phyloP scores from a whole-genome alignment of 2,113 vertebrate genomes.

The Sporophila hypoxantha region DNA sequence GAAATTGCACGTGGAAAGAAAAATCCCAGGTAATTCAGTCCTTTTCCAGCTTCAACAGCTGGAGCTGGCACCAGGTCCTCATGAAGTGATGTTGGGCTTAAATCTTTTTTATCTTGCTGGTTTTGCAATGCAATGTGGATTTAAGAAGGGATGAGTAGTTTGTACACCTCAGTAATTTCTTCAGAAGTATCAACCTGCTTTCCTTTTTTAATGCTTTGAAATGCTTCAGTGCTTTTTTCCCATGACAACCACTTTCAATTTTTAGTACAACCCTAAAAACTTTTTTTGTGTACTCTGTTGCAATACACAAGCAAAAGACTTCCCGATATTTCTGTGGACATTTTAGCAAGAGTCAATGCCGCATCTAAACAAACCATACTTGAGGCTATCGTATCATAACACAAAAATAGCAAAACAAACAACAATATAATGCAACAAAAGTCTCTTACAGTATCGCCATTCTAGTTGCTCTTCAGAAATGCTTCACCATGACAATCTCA shows the following conservation, averaged over 20 bases:
- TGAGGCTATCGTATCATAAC: neutral
- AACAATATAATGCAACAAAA: neutral
- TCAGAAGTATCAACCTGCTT: neutral
- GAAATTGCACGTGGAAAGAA: neutral
- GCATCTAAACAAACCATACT: neutral
- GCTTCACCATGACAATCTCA: neutral
- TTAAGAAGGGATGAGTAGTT: neutral
- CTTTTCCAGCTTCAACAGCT: neutral
- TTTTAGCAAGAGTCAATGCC: neutral
- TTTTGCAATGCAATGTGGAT: neutral
- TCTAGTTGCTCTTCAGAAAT: neutral
- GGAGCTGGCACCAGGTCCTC: neutral
- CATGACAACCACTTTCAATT: neutral
- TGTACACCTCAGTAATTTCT: neutral
- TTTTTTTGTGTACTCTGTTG: neutral
- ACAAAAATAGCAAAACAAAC: neutral
- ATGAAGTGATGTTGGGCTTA: neutral
- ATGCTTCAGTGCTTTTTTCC: neutral
- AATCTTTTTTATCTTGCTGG: neutral
- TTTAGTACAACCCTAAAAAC: neutral
- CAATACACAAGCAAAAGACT: neutral
- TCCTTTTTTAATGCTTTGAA: neutral
- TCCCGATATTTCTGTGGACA: neutral
- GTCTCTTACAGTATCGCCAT: neutral
- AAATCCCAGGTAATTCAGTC: slow-evolving; percentile 13